Base-by-base conservation (phyloP, 2,888 invertebrate genomes). In the Cataglyphis albicans region DNA sequence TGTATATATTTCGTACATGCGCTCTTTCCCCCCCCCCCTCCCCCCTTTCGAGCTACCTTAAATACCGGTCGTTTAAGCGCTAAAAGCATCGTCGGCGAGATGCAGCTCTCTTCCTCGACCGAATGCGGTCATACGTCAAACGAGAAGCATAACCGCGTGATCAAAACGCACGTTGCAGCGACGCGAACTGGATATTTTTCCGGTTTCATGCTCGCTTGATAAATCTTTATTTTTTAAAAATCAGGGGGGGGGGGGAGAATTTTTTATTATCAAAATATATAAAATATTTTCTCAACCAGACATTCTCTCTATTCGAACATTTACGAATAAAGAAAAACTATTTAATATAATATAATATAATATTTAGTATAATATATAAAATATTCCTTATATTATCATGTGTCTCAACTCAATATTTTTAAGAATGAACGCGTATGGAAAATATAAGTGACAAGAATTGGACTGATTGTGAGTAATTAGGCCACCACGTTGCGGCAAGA, bases 1-100 rank as follows among this genome's bases (percentile, higher is more conserved):
- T 86, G 73, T 86, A 86, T 85, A 87, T 86, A 87, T 87, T 86
- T 86, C 84, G 65, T 84, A 80, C 83, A 65, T 81, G 48, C 73
- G 48, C 73, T 73, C 81, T 73, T 81, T 59, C 63, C 25, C 70
- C 44, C 64, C 25, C 25, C 21, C 63, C 25, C 70, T 35, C 64
- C 25, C 25, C 21, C 21, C 21, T 70, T 81, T 70, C 55, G 67
- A 55, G 83, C 83, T 76, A 86, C 84, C 84, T 84, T 86, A 81
- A 84, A 84, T 73, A 84, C 83, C 82, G 78, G 67, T 78, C 83
- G 78, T 83, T 59, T 80, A 80, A 80, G 48, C 35, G 68, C 57
- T 80, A 68, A 80, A 70, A 80, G 70, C 78, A 48, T 21, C 59
- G 59, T 59, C 48, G 59, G 59, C 44, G 55, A 29, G 65, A 21